Evolutionary conservation across 2,797 vertebrate species (phyloP).

Genomic region (Argyrosomus regius): DNA sequence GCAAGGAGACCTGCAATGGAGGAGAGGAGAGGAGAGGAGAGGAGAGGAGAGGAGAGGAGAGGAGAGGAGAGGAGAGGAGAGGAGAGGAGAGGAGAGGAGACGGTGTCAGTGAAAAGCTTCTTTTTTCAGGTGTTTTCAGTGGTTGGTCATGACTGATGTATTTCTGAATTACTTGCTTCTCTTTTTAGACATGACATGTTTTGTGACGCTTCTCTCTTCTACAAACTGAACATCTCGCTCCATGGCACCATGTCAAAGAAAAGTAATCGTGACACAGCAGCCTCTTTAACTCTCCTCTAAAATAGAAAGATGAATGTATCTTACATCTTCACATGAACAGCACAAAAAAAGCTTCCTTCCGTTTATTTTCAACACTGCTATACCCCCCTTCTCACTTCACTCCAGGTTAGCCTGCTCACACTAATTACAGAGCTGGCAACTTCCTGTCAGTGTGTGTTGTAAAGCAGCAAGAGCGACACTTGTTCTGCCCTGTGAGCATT

Average conservation of each 20-base stretch:
- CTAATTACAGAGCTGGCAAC: constrained; percentile 38
- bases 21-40: not conserved
- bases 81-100: not conserved
- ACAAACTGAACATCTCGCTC: not conserved
- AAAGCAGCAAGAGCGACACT: constrained; percentile 16
- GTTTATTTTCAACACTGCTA: constrained; percentile 14
- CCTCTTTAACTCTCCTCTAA: not conserved
- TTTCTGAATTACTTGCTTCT: not conserved
- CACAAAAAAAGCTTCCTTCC: not conserved
- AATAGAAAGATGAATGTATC: not conserved
- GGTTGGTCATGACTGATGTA: not conserved
- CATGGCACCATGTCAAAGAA: not conserved
- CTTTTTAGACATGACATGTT: not conserved
- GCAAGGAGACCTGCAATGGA: constrained; percentile 14
- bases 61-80: not conserved
- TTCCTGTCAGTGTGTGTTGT: constrained; percentile 10
- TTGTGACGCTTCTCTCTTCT: not conserved
- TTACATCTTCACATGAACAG: not conserved
- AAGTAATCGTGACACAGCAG: not conserved
- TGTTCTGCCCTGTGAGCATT: not conserved
- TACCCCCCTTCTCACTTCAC: not conserved
- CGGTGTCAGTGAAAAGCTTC: too few species aligned
- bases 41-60: not conserved
- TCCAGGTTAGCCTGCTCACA: constrained; percentile 22
- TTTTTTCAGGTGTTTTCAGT: not conserved